These are phyloP conservation scores for Sesamia nonagrioides DNA, from an alignment of 1,140 invertebrate species.

Conservation along the genomic window DNA sequence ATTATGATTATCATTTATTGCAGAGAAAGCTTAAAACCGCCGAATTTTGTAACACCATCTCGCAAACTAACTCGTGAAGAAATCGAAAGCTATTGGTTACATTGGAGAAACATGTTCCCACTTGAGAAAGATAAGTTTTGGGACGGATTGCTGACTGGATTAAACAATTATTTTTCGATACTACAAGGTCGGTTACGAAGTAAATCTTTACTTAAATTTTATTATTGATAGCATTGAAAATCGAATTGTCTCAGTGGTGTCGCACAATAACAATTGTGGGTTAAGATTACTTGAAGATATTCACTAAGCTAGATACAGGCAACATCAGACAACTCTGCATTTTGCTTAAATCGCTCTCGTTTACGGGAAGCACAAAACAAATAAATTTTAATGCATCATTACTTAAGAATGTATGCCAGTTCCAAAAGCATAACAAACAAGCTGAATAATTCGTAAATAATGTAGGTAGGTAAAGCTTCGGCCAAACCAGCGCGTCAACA, in stretches of 20 bases:
- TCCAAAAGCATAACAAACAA: too few relatives aligned
- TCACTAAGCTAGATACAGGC: too few relatives aligned
- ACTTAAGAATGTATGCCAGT: too few relatives aligned
- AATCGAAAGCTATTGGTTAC: constrained; percentile 76
- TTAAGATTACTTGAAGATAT: neutral
- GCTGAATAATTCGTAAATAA: too few relatives aligned
- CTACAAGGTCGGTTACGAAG: constrained; percentile 70
- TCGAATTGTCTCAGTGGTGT: neutral
- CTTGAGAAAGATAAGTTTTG: constrained; percentile 79
- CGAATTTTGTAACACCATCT: constrained; percentile 75
- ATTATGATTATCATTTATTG: constrained; percentile 19
- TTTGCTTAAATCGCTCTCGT: too few relatives aligned
- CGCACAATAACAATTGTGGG: neutral
- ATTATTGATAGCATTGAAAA: too few relatives aligned
- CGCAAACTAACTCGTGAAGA: constrained; percentile 71
- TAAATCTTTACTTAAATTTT: too few relatives aligned
- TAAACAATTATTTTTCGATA: constrained; percentile 76
- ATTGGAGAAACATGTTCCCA: constrained; percentile 76
- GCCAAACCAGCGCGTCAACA: too few relatives aligned
- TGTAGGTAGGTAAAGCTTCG: too few relatives aligned
- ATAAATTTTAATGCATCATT: neutral
- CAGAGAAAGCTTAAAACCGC: constrained; percentile 77
- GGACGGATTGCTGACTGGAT: constrained; percentile 75
- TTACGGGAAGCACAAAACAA: neutral
- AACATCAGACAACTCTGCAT: too few relatives aligned